Evolutionary conservation across 2,113 vertebrate genomes (phyloP).

Genomic region (Tapirus terrestris): DNA sequence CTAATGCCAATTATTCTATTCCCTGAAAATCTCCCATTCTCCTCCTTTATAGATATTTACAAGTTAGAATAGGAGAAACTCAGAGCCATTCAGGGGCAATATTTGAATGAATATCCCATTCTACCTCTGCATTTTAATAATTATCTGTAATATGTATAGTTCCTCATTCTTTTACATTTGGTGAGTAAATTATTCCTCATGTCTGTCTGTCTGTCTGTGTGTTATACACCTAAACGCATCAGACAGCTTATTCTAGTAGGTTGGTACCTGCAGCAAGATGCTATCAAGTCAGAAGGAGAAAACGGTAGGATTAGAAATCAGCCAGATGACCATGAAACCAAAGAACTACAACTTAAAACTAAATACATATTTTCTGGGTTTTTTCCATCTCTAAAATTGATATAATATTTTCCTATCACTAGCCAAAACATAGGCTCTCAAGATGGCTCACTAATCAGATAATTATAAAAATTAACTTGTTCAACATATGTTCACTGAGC

Average conservation of each 20-base stretch:
- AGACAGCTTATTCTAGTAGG: neutral
- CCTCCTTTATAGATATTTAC: neutral
- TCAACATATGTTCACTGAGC: neutral
- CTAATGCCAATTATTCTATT: neutral
- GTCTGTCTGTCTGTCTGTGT: neutral
- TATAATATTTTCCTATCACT: neutral
- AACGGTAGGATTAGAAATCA: neutral
- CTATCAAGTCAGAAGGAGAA: neutral
- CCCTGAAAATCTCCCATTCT: neutral
- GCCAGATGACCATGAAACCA: neutral
- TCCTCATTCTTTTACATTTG: neutral
- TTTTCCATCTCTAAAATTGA: neutral
- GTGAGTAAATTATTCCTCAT: neutral
- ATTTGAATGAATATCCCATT: neutral
- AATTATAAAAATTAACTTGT: slow-evolving; percentile 7
- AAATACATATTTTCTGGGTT: neutral
- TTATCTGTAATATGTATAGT: neutral
- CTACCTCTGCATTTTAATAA: neutral
- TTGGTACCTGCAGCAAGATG: neutral
- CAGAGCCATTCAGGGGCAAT: neutral
- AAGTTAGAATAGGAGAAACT: neutral
- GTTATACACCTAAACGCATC: neutral
- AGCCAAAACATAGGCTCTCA: neutral
- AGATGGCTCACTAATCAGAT: neutral
- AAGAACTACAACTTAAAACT: neutral